Conservation (phyloP, 2,888 invertebrate species). For the Toxonevra muliebris region DNA sequence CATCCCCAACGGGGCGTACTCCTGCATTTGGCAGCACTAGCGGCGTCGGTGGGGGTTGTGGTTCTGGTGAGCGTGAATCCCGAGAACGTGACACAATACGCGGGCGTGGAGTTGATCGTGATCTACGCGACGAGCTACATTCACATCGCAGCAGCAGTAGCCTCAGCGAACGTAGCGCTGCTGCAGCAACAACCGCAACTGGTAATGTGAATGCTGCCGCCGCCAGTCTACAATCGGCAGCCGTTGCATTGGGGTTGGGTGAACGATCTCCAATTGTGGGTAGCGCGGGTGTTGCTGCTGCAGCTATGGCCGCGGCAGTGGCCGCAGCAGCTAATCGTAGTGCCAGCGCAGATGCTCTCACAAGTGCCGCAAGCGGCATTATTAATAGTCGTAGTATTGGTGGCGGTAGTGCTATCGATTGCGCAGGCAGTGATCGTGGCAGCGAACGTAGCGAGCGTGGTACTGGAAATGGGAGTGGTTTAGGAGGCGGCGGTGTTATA, state of each 20-base stretch:
- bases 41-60: conserved; percentile 38
- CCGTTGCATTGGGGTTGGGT: conserved; percentile 56
- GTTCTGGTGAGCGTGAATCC: conserved; percentile 56
- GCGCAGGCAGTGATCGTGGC: conserved; percentile 43
- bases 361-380: conserved; percentile 15
- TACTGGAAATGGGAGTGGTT: conserved; percentile 39
- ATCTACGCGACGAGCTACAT: conserved; percentile 58
- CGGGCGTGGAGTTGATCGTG: conserved; percentile 54
- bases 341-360: conserved; percentile 53
- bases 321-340: conserved; percentile 56
- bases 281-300: conserved; percentile 58
- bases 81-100: conserved; percentile 51
- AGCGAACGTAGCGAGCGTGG: conserved; percentile 40
- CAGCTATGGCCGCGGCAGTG: conserved; percentile 54
- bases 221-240: conserved; percentile 53
- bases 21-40: conserved; percentile 31
- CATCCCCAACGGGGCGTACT: conserved; percentile 58
- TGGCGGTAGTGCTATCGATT: conserved; percentile 30
- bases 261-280: conserved; percentile 65
- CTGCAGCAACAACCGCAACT: conserved; percentile 54
- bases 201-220: conserved; percentile 57
- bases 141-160: conserved; percentile 63
- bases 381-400: conserved; percentile 32
- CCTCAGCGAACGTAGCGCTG: conserved; percentile 58
- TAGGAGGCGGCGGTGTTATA: conserved; percentile 38